phyloP scores from a whole-genome alignment of 2,113 vertebrate genomes.

The Gavialis gangeticus region DNA sequence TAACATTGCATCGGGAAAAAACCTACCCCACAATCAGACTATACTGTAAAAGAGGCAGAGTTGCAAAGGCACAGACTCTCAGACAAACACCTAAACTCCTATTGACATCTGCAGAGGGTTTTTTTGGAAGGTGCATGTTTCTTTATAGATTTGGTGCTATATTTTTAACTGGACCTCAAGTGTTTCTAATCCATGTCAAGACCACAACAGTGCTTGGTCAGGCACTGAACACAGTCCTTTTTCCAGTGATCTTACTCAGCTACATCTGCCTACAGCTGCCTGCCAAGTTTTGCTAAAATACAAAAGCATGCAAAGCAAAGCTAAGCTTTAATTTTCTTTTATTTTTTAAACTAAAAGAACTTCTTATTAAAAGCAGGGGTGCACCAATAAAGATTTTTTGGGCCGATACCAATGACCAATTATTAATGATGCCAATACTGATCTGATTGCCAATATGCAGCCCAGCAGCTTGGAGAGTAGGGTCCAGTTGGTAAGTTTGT shows the following conservation, averaged over 20 bases:
- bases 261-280: neutral
- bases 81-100: neutral
- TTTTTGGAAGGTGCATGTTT: neutral
- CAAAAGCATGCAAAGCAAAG: neutral
- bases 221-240: neutral
- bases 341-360: slow-evolving; percentile 6
- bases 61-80: neutral
- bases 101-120: fast-evolving
- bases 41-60: neutral
- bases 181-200: fast-evolving
- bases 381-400: too few species aligned
- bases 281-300: neutral
- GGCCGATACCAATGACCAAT: too few species aligned
- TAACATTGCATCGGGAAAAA: too few species aligned
- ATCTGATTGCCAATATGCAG: too few species aligned
- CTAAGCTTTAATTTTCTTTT: slow-evolving; percentile 25
- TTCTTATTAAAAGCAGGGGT: neutral
- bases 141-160: neutral
- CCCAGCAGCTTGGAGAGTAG: too few species aligned
- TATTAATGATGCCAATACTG: too few species aligned
- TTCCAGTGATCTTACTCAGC: neutral
- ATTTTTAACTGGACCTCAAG: neutral
- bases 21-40: too few species aligned
- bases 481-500: too few species aligned
- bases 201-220: neutral